Evolutionary conservation across 1,140 invertebrate species (phyloP).

Genomic region (Matsumurasca onukii): DNA sequence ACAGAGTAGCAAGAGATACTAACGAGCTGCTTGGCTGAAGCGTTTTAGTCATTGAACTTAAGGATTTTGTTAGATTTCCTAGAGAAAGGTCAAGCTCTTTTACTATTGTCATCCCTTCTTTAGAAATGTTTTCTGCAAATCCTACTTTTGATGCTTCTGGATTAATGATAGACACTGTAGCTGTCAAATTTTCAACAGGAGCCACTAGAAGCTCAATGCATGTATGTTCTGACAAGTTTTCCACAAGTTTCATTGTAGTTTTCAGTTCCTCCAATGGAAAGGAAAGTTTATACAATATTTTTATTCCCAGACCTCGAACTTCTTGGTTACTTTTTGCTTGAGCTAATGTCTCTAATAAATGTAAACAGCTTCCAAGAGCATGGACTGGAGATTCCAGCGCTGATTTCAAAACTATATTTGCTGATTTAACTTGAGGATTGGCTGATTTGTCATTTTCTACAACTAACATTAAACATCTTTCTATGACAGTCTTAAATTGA

Average conservation of each 20-base stretch:
- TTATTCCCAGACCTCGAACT: constrained; percentile 35
- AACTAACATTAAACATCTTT: constrained; percentile 38
- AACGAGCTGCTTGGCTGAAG: constrained; percentile 23
- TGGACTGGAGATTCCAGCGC: constrained; percentile 39
- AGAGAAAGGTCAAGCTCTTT: constrained; percentile 38
- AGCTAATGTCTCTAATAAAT: constrained; percentile 35
- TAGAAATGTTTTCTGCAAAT: constrained; percentile 38
- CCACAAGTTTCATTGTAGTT: constrained; percentile 40
- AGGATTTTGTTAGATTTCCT: constrained; percentile 38
- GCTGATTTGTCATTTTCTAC: constrained; percentile 35
- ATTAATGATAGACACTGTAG: constrained; percentile 48
- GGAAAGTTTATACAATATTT: constrained; percentile 38
- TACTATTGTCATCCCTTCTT: constrained; percentile 37
- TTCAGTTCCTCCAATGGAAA: constrained; percentile 41
- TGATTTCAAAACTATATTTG: constrained; percentile 33
- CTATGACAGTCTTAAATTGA: constrained; percentile 38
- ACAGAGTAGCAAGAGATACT: constrained; percentile 33
- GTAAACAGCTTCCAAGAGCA: constrained; percentile 34
- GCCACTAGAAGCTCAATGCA: constrained; percentile 51
- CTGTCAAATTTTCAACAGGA: constrained; percentile 54
- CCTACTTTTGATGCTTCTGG: constrained; percentile 36
- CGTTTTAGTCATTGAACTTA: constrained; percentile 38
- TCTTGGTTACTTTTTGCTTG: constrained; percentile 31
- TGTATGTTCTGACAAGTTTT: constrained; percentile 41
- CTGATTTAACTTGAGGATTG: constrained; percentile 22